Base-by-base conservation (phyloP, 2,797 vertebrate genomes). In the Micrastur ruficollis region DNA sequence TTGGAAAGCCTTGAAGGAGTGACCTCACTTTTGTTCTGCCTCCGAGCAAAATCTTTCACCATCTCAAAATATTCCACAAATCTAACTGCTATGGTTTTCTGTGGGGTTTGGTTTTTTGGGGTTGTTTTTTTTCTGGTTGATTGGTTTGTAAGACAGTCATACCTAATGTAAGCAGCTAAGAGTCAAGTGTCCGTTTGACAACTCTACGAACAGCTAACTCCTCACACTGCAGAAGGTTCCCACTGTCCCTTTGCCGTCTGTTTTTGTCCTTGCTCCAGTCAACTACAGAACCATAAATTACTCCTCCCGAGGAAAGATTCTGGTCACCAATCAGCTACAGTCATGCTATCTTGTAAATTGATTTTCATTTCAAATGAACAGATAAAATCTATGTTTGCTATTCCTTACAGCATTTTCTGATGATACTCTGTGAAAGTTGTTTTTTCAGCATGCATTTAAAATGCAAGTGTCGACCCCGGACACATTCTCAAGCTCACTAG, bases 61-160 rank as follows among this genome's bases (percentile, higher is more conserved):
- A 55, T 44, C 38, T 89, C 62, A 36, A 75, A 81, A 38, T 47
- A 66, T 12, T 66, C 55, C 56, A n/a, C 62, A 75, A 52, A 75
- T 63, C 6, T 32, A 90, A 68, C 11, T 38, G 11, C 50, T 73
- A 5, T 0, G 16, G 25, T 49, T 29, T 74, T 58, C 66, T 50
- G 17, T 12, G 9, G 2, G 5, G 11, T 26, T 73, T 65, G 38
- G 0, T 0, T 38, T 66, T 80, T 34, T 11, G 23, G 12, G 36
- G 71, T 82, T 59, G 2, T 7, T 7, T 27, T 2, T 53, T 65
- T 47, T 31, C 58, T 40, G 26, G 31, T 19, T 31, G n/a, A 17
- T 12, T 40, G 18, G 14, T 87, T 75, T 75, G 14, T 40, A 38
- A 55, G 34, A 81, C 29, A 49, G 27, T n/a, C 16, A 49, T 27